Evolutionary conservation across 2,797 vertebrate species (phyloP), one percentile per base, ranked within the genome.

Genomic region (Manis crassicaudata): DNA sequence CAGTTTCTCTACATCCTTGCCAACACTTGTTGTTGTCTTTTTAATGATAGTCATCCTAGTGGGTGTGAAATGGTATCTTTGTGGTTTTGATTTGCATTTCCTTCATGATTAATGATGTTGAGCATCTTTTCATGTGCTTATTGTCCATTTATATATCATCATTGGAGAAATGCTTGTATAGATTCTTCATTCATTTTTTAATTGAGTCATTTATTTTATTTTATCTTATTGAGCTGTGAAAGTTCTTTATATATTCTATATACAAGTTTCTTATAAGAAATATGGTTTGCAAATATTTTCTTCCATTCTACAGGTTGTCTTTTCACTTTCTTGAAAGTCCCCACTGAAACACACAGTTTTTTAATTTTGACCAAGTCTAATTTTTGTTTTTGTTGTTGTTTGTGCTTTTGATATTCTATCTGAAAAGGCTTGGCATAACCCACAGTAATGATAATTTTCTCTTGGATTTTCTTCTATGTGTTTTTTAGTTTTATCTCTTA

Each of bases 401-500:
- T 90, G 8, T 58, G 3, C 20, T 70, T 83, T 82, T 27, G 17
- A 23, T 73, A 3, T 85, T 70, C 52, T 88, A 43, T 23, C 37
- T 56, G 12, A 52, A 92, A 94, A 89, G 35, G 11, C 6, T 62
- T 94, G 81, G 3, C 4, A 29, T 85, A 68, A 81, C 43, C 40
- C 29, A 82, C 86, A 29, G 52, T 58, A 77, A 54, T 81, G 23
- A 52, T 65, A 16, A 35, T 62, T 72, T 76, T 92, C 50, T 85
- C 46, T 37, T 86, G 0, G 68, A n/a, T 79, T 83, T 97, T 80
- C 43, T 90, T 89, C 56, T 86, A 76, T 73, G 65, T 76, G 46
- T 58, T 72, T 73, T 67, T 25, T n/a, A 68, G 75, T 46, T 96
- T 92, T 77, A 84, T 21, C 60, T 85, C n/a, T 95, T 90, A 80